These are phyloP conservation scores for Falco berigora DNA, from an alignment of 2,797 vertebrate species.

Conservation along the genomic window DNA sequence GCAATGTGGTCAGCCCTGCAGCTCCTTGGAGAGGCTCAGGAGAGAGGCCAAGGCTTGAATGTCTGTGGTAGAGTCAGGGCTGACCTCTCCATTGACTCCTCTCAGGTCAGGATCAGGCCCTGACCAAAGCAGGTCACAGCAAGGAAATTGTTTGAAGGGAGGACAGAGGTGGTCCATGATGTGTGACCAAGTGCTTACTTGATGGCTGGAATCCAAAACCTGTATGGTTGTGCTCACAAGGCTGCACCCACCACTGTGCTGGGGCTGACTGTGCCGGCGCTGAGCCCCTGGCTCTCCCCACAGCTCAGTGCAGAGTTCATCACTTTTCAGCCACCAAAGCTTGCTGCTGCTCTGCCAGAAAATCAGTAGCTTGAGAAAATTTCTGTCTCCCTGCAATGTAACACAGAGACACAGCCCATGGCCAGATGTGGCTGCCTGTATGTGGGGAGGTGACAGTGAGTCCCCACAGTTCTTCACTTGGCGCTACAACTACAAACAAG, in stretches of 20 bases:
- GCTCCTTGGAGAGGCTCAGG: neutral
- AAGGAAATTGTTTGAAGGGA: neutral
- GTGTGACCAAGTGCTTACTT: neutral
- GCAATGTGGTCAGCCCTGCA: neutral
- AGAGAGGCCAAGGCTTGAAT: neutral
- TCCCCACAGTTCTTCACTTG: accelerated
- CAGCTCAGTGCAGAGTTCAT: accelerated
- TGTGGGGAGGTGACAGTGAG: neutral
- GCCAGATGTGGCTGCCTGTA: accelerated
- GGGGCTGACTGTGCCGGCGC: neutral
- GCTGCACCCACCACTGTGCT: neutral
- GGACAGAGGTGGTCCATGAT: neutral
- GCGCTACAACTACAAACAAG: neutral
- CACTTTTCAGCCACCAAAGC: neutral
- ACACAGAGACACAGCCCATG: neutral
- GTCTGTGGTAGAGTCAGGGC: neutral
- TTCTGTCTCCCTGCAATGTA: neutral
- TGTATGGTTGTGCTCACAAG: neutral
- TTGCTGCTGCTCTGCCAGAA: neutral
- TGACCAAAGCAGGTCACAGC: neutral
- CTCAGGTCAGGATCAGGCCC: neutral
- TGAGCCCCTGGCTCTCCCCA: neutral
- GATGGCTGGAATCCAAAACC: neutral
- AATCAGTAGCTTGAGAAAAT: neutral
- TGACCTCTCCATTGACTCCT: neutral